Base-by-base conservation (phyloP, 1,140 invertebrate genomes). In the Drosophila bocki region DNA sequence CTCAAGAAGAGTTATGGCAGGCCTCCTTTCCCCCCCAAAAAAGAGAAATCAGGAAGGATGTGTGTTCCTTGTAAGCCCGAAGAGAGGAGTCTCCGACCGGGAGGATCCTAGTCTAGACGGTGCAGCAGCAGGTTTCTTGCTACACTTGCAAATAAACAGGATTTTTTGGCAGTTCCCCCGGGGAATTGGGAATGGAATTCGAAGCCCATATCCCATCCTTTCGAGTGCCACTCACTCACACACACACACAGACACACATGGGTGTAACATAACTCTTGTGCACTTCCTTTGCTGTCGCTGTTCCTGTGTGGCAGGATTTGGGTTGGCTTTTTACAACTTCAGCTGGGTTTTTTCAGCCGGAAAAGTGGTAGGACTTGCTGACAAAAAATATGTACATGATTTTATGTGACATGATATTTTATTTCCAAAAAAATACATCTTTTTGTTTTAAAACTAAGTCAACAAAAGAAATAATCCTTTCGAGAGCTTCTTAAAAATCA, bases 51-150 rank as follows among this genome's bases (percentile, higher is more conserved):
- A 12, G 35, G 1, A 56, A 39, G 17, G 33, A 56, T 51, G 15
- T 32, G n/a, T n/a, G 47, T 3, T 33, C 50, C 29, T 53, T 3
- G 50, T 19, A 33, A 35, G n/a, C 17, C 19, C 17, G 51, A 15
- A 15, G 6, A 32, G 29, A 58, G 41, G n/a, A 58, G 33, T 26
- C 44, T 12, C 44, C 2, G 22, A 29, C 17, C 9, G 22, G 29
- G 48, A 33, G 15, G 47, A 69, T 65, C 47, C 62, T 70, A 68
- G 67, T 70, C 67, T 70, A 68, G 67, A 70, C 67, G 32, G 2
- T 41, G 22, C 42, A 47, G 42, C 26, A 8, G 45, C 45, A n/a
- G 26, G 47, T 4, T n/a, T n/a, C 15, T n/a, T 33, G 58, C 29
- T 22, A 63, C 65, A 53, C 45, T 53, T 50, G 22, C 48, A 45